Conservation (phyloP, 2,888 invertebrate species). For the Aplocera efformata region DNA sequence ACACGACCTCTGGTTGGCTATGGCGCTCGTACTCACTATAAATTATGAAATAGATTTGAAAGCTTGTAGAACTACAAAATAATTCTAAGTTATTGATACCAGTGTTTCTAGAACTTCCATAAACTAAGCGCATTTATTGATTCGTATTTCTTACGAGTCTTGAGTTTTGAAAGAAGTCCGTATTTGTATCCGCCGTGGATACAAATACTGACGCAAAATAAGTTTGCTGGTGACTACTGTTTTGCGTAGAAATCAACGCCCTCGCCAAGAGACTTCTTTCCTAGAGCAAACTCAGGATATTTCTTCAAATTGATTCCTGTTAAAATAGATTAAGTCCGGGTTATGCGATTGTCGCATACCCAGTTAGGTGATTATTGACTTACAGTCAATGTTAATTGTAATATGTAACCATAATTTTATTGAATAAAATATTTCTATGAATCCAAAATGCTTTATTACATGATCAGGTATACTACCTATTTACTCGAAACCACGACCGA, state of each 20-base stretch:
- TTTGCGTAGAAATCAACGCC: no score
- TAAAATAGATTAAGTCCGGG: slow-evolving; percentile 15
- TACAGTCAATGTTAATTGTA: slow-evolving; percentile 41
- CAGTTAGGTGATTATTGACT: slow-evolving; percentile 40
- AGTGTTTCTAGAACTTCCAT: slow-evolving; percentile 5
- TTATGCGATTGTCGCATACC: slow-evolving; percentile 12
- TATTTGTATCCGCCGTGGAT: no score
- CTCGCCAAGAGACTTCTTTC: no score
- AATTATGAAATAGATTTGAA: no score
- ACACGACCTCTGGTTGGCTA: no score
- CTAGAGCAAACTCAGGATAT: no score
- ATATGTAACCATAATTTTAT: slow-evolving; percentile 60
- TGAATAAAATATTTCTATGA: slow-evolving; percentile 63
- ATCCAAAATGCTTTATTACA: slow-evolving; percentile 37
- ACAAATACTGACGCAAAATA: no score
- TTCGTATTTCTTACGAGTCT: neutral
- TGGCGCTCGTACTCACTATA: no score
- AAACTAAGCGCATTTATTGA: slow-evolving; percentile 3
- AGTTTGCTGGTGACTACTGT: no score
- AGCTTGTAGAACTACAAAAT: slow-evolving; percentile 42
- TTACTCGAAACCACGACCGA: no score
- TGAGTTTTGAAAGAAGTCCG: no score
- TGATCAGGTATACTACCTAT: slow-evolving; percentile 4
- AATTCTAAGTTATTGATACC: slow-evolving; percentile 34
- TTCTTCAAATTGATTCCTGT: slow-evolving; percentile 1